phyloP scores from a whole-genome alignment of 2,888 invertebrate genomes.

The Pristionchus maxplancki region DNA sequence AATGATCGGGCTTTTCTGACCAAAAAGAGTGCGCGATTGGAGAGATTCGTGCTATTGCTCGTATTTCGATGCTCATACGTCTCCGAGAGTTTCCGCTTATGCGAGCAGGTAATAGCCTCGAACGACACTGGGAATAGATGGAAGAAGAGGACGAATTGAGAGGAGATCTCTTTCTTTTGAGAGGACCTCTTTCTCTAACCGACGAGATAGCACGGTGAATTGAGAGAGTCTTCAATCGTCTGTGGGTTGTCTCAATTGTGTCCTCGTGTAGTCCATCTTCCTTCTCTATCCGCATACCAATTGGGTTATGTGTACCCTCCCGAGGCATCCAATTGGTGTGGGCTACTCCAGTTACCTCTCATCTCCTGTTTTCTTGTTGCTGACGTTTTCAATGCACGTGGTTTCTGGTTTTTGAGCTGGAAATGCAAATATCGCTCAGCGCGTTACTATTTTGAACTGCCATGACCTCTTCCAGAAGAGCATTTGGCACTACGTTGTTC shows the following conservation, averaged over 20 bases:
- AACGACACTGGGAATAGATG: background rate
- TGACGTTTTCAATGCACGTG: no score
- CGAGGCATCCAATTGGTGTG: background rate
- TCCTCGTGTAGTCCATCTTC: constrained; percentile 29
- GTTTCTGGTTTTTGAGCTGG: no score
- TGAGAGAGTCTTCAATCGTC: background rate
- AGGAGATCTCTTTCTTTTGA: no score
- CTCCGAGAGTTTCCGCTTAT: background rate
- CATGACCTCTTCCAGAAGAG: no score
- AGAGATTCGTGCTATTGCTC: no score
- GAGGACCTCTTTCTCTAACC: background rate
- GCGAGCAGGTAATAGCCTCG: constrained; percentile 6
- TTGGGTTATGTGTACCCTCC: constrained; percentile 2
- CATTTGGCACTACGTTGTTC: no score
- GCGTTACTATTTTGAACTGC: no score
- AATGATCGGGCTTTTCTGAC: no score
- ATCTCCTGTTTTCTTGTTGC: background rate
- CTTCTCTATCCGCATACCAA: constrained; percentile 24
- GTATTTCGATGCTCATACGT: background rate
- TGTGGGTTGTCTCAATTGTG: constrained; percentile 41
- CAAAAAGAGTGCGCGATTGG: no score
- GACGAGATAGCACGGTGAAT: background rate
- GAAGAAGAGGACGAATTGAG: background rate
- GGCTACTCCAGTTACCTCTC: background rate
- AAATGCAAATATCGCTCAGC: no score